Percentiles rank a stretch among this genome's conserved stretches.
Evolutionary conservation across 2,797 vertebrate genomes (phyloP).

Genomic region (Pantherophis vulpinus): DNA sequence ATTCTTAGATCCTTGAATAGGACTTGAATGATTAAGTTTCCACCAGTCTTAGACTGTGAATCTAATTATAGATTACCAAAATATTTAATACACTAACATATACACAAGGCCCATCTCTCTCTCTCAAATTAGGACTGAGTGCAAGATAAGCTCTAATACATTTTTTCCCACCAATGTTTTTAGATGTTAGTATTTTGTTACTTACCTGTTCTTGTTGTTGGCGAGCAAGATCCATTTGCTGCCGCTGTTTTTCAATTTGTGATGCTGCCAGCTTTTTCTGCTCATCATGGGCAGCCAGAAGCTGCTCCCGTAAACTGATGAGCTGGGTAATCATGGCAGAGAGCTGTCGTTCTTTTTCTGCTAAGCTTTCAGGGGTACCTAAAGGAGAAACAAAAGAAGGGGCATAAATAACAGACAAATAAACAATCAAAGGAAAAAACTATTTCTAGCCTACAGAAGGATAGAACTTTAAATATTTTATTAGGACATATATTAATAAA

Average conservation of each 20-base stretch:
- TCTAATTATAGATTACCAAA: background rate
- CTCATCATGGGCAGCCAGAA: conserved; percentile 95
- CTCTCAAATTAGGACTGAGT: background rate
- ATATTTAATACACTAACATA: background rate
- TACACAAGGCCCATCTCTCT: background rate
- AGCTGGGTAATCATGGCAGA: conserved; percentile 98
- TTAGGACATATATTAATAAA: conserved; percentile 30
- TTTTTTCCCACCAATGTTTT: background rate
- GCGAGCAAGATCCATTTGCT: conserved; percentile 99
- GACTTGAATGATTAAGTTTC: too few species aligned
- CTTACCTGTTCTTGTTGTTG: conserved; percentile 99
- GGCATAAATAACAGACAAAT: conserved; percentile 55
- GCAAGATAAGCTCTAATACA: background rate
- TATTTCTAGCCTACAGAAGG: conserved; percentile 21
- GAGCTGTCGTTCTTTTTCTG: conserved; percentile 98
- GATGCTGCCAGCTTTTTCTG: conserved; percentile 99
- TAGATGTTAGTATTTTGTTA: conserved; percentile 45
- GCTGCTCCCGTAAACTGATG: conserved; percentile 98
- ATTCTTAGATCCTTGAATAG: too few species aligned
- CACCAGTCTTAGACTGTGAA: background rate
- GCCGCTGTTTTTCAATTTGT: conserved; percentile 98
- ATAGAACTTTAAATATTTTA: conserved; percentile 22
- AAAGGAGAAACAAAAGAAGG: conserved; percentile 51
- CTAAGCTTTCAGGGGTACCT: conserved; percentile 98
- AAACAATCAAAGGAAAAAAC: conserved; percentile 18